Base-by-base conservation (phyloP, 1,140 invertebrate genomes). In the Drosophila lini region DNA sequence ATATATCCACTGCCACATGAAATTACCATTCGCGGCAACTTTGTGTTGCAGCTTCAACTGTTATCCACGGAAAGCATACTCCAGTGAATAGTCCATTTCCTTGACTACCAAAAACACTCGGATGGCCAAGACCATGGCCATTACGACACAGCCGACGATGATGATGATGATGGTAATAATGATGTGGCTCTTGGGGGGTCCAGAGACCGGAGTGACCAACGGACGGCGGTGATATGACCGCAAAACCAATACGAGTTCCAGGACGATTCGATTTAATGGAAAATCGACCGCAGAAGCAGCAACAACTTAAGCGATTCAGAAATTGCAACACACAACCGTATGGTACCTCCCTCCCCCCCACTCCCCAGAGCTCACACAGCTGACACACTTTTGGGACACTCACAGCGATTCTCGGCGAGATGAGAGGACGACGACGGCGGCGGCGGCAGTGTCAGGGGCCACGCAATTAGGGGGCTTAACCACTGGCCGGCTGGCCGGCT, bases 231-330 rank as follows among this genome's bases (percentile, higher is more conserved):
- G 42, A 77, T 58, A 74, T 75, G 61, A 77, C 81, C 81, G 50
- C 81, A 88, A 82, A 82, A 74, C 79, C 83, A 85, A 85, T 79
- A 82, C 70, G 60, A 88, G 75, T 65, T 70, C 62, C 75, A 58
- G 69, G 50, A 71, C 69, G 52, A 79, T 86, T 85, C 82, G 82
- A 82, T 88, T 79, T 88, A 85, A 85, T 85, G 82, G 79, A 82
- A 88, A 79, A 82, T 79, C 82, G 70, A 88, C 82, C 83, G 67
- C 82, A 85, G 68, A 59, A 85, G 74, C 83, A 88, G 83, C 65
- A 88, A 75, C 82, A 86, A 79, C 79, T 88, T 85, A 64, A 79
- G 70, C 62, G 83, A 85, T 82, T 85, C 79, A 71, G 75, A 74
- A 85, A 85, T 79, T 81, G 82, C 64, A 78, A 65, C 69, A 79